Evolutionary conservation across 2,888 invertebrate genomes (phyloP), one percentile per base, ranked within the genome.

Genomic region (Macrosoma leucophasiata): DNA sequence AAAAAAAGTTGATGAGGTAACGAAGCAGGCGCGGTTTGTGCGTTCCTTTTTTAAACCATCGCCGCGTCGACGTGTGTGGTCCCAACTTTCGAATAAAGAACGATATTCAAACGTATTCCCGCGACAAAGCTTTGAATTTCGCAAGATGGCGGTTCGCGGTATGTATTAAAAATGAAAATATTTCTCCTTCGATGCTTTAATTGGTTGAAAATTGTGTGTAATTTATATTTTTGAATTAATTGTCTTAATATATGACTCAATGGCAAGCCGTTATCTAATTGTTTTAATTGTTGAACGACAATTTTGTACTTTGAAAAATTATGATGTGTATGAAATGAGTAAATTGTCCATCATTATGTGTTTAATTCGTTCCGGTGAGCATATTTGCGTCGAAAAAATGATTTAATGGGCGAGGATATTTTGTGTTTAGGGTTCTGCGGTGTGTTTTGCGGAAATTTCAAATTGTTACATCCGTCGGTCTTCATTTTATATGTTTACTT

Each of bases 1-100:
- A 76, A 60, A 75, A 72, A 57, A 63, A 71, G 68, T 70, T 72
- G 79, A 79, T 81, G 81, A 81, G 78, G 81, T 77, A 81, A 81
- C 82, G 79, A 79, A 76, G 76, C 76, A 74, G 75, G 77, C 76
- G 74, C 78, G 75, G 72, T 77, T 73, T 59, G 69, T 59, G 72
- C 73, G 73, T 82, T 79, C 78, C 68, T 82, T 82, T 82, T 81
- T 82, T 75, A 75, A 77, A 70, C 59, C 62, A 60, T 56, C 58
- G 58, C 62, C 66, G 66, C 63, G 46, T 52, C 78, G 61, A 67
- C 81, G 81, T 82, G 82, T 82, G 82, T 81, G 81, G 81, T 81
- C 79, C 67, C 51, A 43, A 47, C 41, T 41, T 39, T 33, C 22
- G 13, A 29, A 36, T 26, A 29, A 22, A 19, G 14, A 21, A 26